A percentile compares a stretch with the other conserved stretches of the same genome.
Conservation (phyloP, 92 coral and sea anemone species). For the Bergia sp. region DNA sequence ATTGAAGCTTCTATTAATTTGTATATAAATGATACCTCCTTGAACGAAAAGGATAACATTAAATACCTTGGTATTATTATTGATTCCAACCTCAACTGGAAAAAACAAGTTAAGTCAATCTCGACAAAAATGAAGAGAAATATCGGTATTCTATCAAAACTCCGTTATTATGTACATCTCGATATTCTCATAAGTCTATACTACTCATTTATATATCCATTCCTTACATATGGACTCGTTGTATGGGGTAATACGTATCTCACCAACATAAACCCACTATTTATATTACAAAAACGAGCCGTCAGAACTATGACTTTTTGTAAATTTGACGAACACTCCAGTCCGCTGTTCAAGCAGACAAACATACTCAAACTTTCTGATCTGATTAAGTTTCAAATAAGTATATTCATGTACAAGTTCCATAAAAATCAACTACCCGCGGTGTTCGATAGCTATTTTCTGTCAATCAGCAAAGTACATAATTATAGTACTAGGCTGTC, state of each 20-base stretch:
- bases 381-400: neutral
- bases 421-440: conserved; percentile 20
- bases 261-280: too few species aligned
- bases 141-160: neutral
- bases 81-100: neutral
- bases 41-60: neutral
- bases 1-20: neutral
- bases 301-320: conserved; percentile 4
- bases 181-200: conserved; percentile 6
- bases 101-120: neutral
- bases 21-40: neutral
- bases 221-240: too few species aligned
- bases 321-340: neutral
- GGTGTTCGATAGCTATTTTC: conserved; percentile 19
- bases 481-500: conserved; percentile 16
- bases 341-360: neutral
- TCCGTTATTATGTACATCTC: conserved; percentile 6
- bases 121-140: too few species aligned
- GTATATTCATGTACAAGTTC: conserved; percentile 20
- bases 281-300: too few species aligned
- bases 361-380: neutral
- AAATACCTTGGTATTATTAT: too few species aligned
- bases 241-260: too few species aligned
- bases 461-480: too few species aligned
- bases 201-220: neutral